Conservation (phyloP, 2,113 vertebrate species). For the Misgurnus anguillicaudatus region DNA sequence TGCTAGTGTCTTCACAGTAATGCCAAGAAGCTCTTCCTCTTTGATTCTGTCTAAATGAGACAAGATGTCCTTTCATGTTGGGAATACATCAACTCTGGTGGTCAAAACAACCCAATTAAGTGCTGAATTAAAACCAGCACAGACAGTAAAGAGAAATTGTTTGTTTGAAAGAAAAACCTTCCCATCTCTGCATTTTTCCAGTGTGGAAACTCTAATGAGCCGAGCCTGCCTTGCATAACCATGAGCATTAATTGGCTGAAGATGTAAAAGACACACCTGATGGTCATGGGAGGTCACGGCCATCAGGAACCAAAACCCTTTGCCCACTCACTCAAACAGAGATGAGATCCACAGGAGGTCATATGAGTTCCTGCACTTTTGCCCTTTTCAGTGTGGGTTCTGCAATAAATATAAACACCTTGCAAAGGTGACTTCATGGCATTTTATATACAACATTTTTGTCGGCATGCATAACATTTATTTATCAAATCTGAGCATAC, state of each 20-base stretch:
- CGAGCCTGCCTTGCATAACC: conserved; percentile 46
- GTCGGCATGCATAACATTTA: neutral
- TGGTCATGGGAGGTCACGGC: conserved; percentile 37
- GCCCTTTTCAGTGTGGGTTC: conserved; percentile 36
- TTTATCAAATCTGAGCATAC: conserved; percentile 12
- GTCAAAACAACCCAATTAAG: conserved; percentile 47
- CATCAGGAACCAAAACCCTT: neutral
- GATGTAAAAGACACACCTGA: conserved; percentile 51
- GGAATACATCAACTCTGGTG: conserved; percentile 38
- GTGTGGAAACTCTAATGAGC: conserved; percentile 55
- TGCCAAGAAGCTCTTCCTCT: neutral
- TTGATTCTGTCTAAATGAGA: conserved; percentile 29
- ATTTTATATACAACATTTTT: conserved; percentile 8
- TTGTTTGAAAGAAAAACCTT: conserved; percentile 19
- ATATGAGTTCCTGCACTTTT: conserved; percentile 7
- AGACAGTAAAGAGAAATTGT: conserved; percentile 31
- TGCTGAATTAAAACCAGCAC: conserved; percentile 40
- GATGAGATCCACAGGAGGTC: conserved; percentile 18
- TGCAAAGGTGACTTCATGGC: neutral
- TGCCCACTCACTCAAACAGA: conserved; percentile 28
- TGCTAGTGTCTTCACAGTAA: neutral
- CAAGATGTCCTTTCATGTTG: conserved; percentile 42
- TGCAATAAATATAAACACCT: conserved; percentile 5
- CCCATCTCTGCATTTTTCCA: neutral
- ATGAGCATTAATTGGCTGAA: conserved; percentile 59